Evolutionary conservation across 2,888 invertebrate genomes (phyloP).

Genomic region (Furcula furcula): DNA sequence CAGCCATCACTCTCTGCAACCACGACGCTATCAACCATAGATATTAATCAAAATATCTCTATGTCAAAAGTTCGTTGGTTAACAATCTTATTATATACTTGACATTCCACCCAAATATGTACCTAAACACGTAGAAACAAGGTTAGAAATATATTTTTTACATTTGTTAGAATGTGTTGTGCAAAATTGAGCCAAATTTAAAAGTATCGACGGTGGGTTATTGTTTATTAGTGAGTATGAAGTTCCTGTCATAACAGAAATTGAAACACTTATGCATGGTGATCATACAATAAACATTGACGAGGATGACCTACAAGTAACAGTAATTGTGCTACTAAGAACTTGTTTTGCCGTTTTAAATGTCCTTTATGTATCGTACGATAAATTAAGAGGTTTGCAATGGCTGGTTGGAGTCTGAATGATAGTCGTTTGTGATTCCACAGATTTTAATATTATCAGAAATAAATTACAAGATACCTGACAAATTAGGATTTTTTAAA

Average conservation of each 20-base stretch:
- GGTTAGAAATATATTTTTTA: no score
- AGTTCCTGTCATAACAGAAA: conserved; percentile 27
- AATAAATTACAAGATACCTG: no score
- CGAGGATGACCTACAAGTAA: conserved; percentile 26
- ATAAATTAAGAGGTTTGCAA: no score
- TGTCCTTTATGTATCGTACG: conserved; percentile 1
- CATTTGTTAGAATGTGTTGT: neutral
- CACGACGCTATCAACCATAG: no score
- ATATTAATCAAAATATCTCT: conserved; percentile 33
- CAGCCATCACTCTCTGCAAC: no score
- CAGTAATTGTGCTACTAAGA: conserved; percentile 18
- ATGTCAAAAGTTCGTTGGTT: conserved; percentile 37
- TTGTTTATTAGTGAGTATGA: no score
- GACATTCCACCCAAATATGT: conserved; percentile 1
- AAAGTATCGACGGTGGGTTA: neutral
- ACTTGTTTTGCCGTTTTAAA: conserved; percentile 11
- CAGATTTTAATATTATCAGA: no score
- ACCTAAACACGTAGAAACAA: conserved; percentile 2
- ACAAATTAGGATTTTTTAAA: no score
- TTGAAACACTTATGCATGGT: conserved; percentile 30
- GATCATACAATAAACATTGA: conserved; percentile 29
- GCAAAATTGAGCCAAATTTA: conserved; percentile 1
- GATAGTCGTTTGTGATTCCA: no score
- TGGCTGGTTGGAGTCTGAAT: no score
- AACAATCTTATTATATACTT: conserved; percentile 29